Base-by-base conservation (phyloP, 2,888 invertebrate species). In the Nemapogon koenigi region DNA sequence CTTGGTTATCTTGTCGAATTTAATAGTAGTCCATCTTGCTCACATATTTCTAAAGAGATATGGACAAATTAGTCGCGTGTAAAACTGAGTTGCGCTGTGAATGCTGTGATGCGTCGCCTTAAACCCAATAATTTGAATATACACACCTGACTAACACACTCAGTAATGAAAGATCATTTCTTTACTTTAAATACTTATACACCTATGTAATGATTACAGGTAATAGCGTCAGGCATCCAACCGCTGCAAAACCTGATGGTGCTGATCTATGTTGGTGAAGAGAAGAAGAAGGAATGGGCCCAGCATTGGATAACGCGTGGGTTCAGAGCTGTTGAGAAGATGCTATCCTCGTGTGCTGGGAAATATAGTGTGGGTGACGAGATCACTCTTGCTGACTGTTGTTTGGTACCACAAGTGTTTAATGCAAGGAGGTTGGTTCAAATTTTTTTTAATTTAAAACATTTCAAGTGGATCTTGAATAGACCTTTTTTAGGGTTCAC, bases 361-460 rank as follows among this genome's bases (percentile, higher is more conserved):
- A 92, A 92, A 60, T 97, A 92, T 59, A 94, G 93, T 57, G 91
- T 96, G 2, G 97, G 97, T 1, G 94, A 98, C 68, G 89, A 91
- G 49, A 88, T 98, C 41, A 92, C 96, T 0, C 73, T 97, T 57
- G 97, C 97, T 3, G 98, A 98, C 68, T 91, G 95, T 55, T 97
- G 94, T 61, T 80, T 98, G 41, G 91, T 97, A 36, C 97, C 97
- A 32, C 97, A 98, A 76, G 90, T 97, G 38, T 94, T 91, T 63
- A 96, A 95, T 76, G 97, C 97, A 18, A 83, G 91, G 64, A 89
- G 94, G 91, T 90, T 59, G 48, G 6, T 28, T n/a, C 11, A 11
- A 7, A 11, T 7, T 28, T 22, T 7, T 10, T 22, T 22, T 22
- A 7, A 22, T 22, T 22, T 22, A 10, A 10, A 6, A 22, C n/a